phyloP scores from a whole-genome alignment of 2,113 vertebrate species.

The Redunca redunca region DNA sequence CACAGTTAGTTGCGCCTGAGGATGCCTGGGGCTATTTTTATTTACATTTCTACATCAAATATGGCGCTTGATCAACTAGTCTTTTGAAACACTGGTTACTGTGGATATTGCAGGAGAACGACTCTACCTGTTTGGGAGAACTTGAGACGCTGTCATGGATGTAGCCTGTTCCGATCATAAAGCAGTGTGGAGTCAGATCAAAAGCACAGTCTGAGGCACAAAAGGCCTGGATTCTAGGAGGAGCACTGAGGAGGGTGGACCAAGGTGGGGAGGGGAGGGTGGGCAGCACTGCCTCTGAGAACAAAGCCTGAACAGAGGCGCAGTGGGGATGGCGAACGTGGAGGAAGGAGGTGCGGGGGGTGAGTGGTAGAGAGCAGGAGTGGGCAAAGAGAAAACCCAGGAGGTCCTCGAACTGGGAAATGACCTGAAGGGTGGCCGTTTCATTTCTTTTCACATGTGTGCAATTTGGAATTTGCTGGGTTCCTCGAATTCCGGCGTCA shows the following conservation, averaged over 20 bases:
- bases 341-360: neutral
- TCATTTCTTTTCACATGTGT: neutral
- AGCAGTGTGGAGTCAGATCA: neutral
- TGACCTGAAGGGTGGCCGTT: neutral
- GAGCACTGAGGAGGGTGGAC: neutral
- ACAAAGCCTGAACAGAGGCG: neutral
- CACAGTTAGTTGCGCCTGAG: neutral
- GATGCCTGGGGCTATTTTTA: neutral
- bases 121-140: neutral
- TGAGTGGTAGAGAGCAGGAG: neutral
- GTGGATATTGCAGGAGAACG: neutral
- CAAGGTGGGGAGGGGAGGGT: neutral
- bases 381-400: slow-evolving; percentile 25
- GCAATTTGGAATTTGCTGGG: neutral
- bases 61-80: neutral
- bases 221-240: neutral
- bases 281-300: neutral
- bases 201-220: neutral
- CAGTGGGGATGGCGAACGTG: neutral
- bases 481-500: neutral
- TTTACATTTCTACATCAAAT: neutral
- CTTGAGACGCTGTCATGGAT: neutral
- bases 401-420: slow-evolving; percentile 48
- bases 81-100: neutral
- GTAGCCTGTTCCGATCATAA: neutral